Evolutionary conservation across 2,113 vertebrate species (phyloP).

Genomic region (Chiloscyllium plagiosum): DNA sequence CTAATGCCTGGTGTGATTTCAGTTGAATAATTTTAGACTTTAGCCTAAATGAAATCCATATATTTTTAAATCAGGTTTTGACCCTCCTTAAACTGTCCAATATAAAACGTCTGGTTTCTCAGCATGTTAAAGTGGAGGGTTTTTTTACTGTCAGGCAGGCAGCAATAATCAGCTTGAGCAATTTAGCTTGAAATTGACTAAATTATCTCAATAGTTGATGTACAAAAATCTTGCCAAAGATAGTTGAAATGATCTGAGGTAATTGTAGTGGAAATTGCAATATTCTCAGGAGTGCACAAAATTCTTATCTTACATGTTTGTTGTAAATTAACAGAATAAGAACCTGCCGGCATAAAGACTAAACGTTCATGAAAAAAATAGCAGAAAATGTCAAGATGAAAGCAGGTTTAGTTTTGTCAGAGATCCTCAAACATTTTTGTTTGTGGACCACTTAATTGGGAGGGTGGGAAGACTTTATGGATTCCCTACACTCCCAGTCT

Average conservation of each 20-base stretch:
- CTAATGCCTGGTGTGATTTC: not conserved
- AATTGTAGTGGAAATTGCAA: not conserved
- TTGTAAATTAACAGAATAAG: constrained; percentile 8
- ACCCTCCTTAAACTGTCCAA: not conserved
- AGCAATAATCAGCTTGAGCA: not conserved
- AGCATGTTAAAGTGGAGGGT: not conserved
- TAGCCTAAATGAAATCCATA: not conserved
- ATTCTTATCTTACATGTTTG: not conserved
- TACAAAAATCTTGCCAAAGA: constrained; percentile 24
- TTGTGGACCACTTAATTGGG: not conserved
- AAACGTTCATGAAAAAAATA: not conserved
- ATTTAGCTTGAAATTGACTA: constrained; percentile 29
- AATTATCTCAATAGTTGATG: constrained; percentile 20
- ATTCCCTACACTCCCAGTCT: not conserved
- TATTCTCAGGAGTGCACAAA: not conserved
- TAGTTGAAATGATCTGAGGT: constrained; percentile 9
- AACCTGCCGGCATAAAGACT: not conserved
- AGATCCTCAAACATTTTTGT: not conserved
- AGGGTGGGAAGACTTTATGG: not conserved
- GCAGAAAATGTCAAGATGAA: not conserved
- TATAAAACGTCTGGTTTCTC: constrained; percentile 9
- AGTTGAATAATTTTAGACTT: not conserved
- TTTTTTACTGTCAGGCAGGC: not conserved
- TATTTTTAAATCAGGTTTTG: constrained; percentile 8
- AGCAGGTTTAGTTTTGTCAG: not conserved